Evolutionary conservation across 2,113 vertebrate species (phyloP), one percentile per base, ranked within the genome.

Genomic region (Calidris pygmaea): DNA sequence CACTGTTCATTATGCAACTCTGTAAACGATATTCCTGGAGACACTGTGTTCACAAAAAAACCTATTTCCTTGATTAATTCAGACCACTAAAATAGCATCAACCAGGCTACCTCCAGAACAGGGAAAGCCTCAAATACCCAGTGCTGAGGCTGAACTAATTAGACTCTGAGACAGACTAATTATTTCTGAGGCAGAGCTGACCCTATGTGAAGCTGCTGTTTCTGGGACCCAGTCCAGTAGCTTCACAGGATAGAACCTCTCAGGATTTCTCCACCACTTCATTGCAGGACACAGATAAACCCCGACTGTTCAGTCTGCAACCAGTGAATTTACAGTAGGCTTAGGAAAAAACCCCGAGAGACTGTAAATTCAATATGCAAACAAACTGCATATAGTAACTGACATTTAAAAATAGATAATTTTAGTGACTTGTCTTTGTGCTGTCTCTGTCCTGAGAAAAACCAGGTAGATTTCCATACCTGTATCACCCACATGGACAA

Each of bases 61-160:
- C 17, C 70, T 68, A 27, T 7, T 59, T 23, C 60, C 81, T 78
- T 86, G 52, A 82, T 78, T 71, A 72, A 72, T 72, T 87, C 81
- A 81, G 81, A 47, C 9, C 77, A 34, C 67, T 72, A 82, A 63
- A 68, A 71, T 3, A 77, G 72, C 86, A 74, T 22, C 89, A 55
- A 13, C n/a, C 85, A 70, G 47, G 76, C 47, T 34, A 32, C n/a
- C 52, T 71, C 34, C 86, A 87, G 68, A 74, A 29, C 80, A 81
- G 76, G 60, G 73, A 74, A 55, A 93, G 56, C 60, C 89, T 75
- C 86, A 59, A 50, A 86, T 3, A 15, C 73, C 41, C 6, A 4
- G 56, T 22, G 84, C 84, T 87, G 80, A 77, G 94, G 47, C 65
- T 85, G 56, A 94, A 91, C 77, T 94, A 94, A 95, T 91, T 85